Evolutionary conservation across 2,113 vertebrate species (phyloP), one percentile per base, ranked within the genome.

Genomic region (Phyllostomus discolor): DNA sequence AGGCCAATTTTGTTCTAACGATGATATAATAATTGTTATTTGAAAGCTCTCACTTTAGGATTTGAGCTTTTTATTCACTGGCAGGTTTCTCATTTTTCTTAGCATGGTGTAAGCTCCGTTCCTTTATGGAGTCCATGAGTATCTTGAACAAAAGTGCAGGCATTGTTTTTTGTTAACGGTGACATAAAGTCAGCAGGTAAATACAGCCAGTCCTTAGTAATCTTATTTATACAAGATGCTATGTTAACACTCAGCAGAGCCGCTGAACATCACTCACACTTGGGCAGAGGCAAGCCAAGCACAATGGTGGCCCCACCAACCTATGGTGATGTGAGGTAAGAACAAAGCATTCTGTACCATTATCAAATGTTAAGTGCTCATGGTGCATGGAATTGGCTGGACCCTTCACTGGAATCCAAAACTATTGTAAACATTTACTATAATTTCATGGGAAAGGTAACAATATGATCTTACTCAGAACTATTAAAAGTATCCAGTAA

Each of bases 391-490:
- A 89, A 33, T 48, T 69, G 31, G 24, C 59, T 67, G 48, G 70
- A 64, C 59, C 81, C 73, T 38, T 76, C 43, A 62, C 17, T 79
- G 48, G 54, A 86, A 93, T 54, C 11, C 41, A 91, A 94, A 89
- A 73, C 33, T 86, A 76, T 19, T 28, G 4, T 72, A 72, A 81
- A 72, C 7, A 76, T 50, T 78, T 70, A 83, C 62, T 76, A 16
- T 75, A 35, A 95, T 82, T 91, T 85, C 62, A 79, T 38, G 41
- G 81, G 31, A 95, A 94, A 72, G 78, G 72, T 78, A 92, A 78
- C 35, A 57, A 92, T 88, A 75, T 62, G 31, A 85, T 15, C 28
- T 91, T 57, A 46, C 20, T 86, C 26, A 89, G 31, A 93, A 95
- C 20, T 54, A 67, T 43, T 52, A 67, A 95, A 92, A 50, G 35